Evolutionary conservation across 2,113 vertebrate species (phyloP), one percentile per base, ranked within the genome.

Genomic region (Sarotherodon lohbergeri): DNA sequence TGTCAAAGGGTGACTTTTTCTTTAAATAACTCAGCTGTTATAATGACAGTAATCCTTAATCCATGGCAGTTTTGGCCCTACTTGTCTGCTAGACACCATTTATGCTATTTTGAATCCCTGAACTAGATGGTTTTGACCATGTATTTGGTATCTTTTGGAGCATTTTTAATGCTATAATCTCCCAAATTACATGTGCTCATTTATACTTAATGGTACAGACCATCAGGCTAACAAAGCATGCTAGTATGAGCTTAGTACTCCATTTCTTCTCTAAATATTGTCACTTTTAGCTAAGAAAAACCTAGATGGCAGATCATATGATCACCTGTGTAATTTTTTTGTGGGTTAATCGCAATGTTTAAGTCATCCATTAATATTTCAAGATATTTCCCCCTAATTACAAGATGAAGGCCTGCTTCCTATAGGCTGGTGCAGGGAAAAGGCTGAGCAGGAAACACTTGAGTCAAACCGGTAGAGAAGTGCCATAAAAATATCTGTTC

Each of bases 401-500:
- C 9, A 52, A 82, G 39, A 81, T 66, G 7, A 68, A 68, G 22
- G 50, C 6, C 27, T 80, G 46, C 73, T 78, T 34, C 46, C 56
- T 6, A 59, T 6, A 54, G 19, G 46, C 41, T 79, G 43, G 14
- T 43, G 73, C 27, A 48, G 7, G 32, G 55, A 87, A 78, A 52
- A 78, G 46, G 48, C 73, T 78, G 73, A 22, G 24, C 82, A 89
- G 92, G 90, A 94, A 91, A 66, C 41, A 81, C 87, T 89, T 68
- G 46, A 89, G 68, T 79, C 68, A 78, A 81, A 82, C 54, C 39
- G 13, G 68, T 7, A 56, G 79, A 86, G 80, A 7, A 17, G 48
- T 84, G 88, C 46, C 83, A 89, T 90, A 91, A 91, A 89, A 90
- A 92, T 57, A 89, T 91, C 80, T 86, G 50, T 84, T 78, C 88